Evolutionary conservation across 2,113 vertebrate genomes (phyloP).

Genomic region (Sylvia atricapilla): DNA sequence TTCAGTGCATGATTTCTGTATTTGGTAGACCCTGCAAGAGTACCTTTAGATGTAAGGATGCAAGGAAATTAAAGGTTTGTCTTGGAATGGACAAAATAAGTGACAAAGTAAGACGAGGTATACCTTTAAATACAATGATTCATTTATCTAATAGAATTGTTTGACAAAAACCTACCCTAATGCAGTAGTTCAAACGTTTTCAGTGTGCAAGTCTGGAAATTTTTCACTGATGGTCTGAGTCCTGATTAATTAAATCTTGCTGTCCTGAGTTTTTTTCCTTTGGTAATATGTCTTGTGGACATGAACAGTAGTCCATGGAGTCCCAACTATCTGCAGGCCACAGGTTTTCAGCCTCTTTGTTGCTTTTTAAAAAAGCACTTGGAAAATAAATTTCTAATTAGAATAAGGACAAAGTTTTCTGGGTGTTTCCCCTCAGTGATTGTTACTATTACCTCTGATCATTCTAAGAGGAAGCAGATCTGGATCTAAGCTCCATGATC

Average conservation of each 20-base stretch:
- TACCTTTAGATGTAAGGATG: background rate
- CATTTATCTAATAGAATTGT: background rate
- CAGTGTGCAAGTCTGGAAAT: background rate
- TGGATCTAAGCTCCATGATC: background rate
- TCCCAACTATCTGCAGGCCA: background rate
- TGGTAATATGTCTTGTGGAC: background rate
- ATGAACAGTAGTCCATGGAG: background rate
- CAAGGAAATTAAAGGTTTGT: background rate
- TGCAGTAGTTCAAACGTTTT: background rate
- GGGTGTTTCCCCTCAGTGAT: background rate
- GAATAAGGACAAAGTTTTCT: background rate
- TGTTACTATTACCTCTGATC: background rate
- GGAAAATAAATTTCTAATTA: background rate
- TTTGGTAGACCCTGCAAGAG: background rate
- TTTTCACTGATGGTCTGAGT: background rate
- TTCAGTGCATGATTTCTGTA: background rate
- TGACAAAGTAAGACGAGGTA: background rate
- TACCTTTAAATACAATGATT: background rate
- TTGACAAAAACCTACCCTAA: background rate
- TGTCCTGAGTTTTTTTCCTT: background rate
- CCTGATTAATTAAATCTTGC: background rate
- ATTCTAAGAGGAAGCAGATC: background rate
- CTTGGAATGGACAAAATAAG: background rate
- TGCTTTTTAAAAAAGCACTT: background rate
- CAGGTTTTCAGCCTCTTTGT: background rate